Percentiles rank a stretch among this genome's conserved stretches.
These are phyloP conservation scores for Tenebrosternarchus preto DNA, from an alignment of 2,113 vertebrate species.

Conservation along the genomic window DNA sequence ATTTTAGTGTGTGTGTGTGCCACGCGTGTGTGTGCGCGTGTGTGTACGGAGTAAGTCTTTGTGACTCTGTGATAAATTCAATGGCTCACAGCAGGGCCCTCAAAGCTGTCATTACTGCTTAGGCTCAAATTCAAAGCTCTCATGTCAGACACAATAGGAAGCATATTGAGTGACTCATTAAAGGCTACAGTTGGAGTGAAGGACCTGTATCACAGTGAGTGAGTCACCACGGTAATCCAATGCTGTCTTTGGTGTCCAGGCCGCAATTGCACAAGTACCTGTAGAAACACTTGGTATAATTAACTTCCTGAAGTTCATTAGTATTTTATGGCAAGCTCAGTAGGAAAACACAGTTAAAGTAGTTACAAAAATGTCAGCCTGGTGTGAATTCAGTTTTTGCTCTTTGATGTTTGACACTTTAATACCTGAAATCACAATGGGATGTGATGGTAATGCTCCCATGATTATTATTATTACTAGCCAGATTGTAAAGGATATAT, in stretches of 20 bases:
- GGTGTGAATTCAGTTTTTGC: conserved; percentile 35
- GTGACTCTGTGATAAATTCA: conserved; percentile 23
- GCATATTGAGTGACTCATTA: conserved; percentile 56
- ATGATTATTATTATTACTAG: background rate
- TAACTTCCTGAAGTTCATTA: conserved; percentile 45
- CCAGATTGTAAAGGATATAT: background rate
- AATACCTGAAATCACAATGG: conserved; percentile 22
- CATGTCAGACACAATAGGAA: conserved; percentile 43
- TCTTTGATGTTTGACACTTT: conserved; percentile 16
- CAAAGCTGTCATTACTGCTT: conserved; percentile 40
- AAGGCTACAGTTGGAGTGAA: conserved; percentile 42
- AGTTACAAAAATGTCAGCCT: conserved; percentile 6
- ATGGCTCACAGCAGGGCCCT: conserved; percentile 20
- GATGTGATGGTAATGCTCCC: background rate
- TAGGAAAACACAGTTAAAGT: conserved; percentile 7
- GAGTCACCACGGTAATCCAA: conserved; percentile 39
- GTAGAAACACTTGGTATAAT: conserved; percentile 46
- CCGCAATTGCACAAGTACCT: conserved; percentile 34
- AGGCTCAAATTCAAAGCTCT: conserved; percentile 39
- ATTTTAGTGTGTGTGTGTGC: background rate
- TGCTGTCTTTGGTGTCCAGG: conserved; percentile 10
- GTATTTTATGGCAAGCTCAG: conserved; percentile 39
- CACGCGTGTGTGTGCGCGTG: background rate
- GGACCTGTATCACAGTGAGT: conserved; percentile 35
- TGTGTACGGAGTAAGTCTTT: conserved; percentile 19